Conservation (phyloP, 2,888 invertebrate species). For the Tetheella fluctuosa region DNA sequence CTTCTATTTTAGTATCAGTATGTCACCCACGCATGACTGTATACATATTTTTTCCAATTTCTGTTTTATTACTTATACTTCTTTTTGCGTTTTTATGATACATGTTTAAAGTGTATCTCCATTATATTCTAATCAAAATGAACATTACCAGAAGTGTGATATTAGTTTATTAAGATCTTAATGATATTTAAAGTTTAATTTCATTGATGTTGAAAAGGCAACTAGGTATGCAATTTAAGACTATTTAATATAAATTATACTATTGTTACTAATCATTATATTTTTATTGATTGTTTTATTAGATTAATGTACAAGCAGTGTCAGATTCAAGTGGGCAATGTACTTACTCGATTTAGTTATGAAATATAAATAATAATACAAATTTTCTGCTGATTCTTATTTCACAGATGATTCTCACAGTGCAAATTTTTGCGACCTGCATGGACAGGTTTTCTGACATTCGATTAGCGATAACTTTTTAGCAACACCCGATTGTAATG, state of each 20-base stretch:
- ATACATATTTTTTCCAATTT: conserved; percentile 91
- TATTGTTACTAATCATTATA: not conserved
- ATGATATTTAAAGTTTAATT: conserved; percentile 28
- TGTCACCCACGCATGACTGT: conserved; percentile 92
- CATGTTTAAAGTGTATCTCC: conserved; percentile 58
- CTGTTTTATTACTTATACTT: conserved; percentile 89
- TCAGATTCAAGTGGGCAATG: too few relatives aligned
- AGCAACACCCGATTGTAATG: too few relatives aligned
- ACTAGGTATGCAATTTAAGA: conserved; percentile 6
- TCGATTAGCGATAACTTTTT: too few relatives aligned
- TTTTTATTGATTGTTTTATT: not conserved
- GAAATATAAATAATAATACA: too few relatives aligned
- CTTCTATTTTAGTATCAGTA: conserved; percentile 88
- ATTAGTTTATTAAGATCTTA: conserved; percentile 72
- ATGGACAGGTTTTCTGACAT: too few relatives aligned
- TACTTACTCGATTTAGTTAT: too few relatives aligned
- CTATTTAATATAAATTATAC: conserved; percentile 4
- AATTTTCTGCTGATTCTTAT: too few relatives aligned
- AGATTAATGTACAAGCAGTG: not conserved
- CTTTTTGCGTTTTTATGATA: conserved; percentile 92
- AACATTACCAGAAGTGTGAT: conserved; percentile 79
- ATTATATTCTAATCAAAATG: conserved; percentile 65
- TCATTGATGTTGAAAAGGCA: conserved; percentile 23
- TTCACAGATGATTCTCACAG: too few relatives aligned
- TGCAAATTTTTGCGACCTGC: too few relatives aligned